phyloP scores from a whole-genome alignment of 2,797 vertebrate species.

The Florisuga fusca region DNA sequence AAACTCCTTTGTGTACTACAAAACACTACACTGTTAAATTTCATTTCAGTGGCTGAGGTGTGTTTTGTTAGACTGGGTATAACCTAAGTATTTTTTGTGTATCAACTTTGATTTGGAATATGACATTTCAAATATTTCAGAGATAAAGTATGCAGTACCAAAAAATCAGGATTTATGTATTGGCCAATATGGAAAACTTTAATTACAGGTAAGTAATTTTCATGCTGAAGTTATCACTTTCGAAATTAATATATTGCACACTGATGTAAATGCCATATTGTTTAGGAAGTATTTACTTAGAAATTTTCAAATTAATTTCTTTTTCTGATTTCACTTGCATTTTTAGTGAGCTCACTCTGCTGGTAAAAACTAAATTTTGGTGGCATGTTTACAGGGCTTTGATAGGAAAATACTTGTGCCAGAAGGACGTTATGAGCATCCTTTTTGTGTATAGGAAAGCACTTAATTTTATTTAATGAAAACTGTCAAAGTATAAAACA shows the following conservation, averaged over 20 bases:
- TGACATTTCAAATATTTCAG: slow-evolving; percentile 79
- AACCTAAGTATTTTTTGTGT: not conserved
- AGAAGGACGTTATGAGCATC: slow-evolving; percentile 57
- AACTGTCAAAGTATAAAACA: slow-evolving; percentile 67
- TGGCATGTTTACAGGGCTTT: slow-evolving; percentile 59
- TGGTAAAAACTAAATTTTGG: slow-evolving; percentile 33
- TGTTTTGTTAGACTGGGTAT: slow-evolving; percentile 32
- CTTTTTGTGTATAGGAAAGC: slow-evolving; percentile 73
- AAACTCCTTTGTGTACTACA: not conserved
- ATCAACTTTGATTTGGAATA: slow-evolving; percentile 56
- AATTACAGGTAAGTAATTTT: slow-evolving; percentile 76
- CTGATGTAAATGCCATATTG: slow-evolving; percentile 63
- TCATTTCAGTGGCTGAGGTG: slow-evolving; percentile 17
- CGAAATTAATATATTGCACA: slow-evolving; percentile 62
- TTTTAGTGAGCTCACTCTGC: slow-evolving; percentile 49
- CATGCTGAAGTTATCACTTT: slow-evolving; percentile 54
- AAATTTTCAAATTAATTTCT: slow-evolving; percentile 12
- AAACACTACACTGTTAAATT: not conserved
- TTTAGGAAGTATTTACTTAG: slow-evolving; percentile 70
- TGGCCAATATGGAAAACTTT: slow-evolving; percentile 66
- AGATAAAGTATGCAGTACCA: slow-evolving; percentile 80
- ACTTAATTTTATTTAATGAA: slow-evolving; percentile 73
- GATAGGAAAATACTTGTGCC: slow-evolving; percentile 53
- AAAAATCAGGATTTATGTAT: slow-evolving; percentile 74
- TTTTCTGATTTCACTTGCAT: slow-evolving; percentile 62